These are phyloP conservation scores for Pseudococcus viburni DNA, from an alignment of 2,888 invertebrate genomes.

Conservation along the genomic window DNA sequence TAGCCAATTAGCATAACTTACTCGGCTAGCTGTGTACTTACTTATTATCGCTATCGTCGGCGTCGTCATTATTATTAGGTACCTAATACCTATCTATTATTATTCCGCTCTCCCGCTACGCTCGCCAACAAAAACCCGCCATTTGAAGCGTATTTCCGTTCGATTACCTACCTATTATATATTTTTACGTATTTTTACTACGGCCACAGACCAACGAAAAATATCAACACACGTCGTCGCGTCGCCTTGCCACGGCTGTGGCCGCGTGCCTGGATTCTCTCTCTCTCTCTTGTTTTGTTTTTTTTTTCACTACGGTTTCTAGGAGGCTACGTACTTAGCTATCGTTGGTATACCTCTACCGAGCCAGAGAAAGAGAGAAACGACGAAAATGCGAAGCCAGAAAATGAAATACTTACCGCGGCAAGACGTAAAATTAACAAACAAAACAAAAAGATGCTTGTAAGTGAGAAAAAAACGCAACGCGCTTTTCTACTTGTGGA, in stretches of 20 bases:
- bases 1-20: slow-evolving; percentile 3
- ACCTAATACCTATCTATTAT: too few relatives aligned
- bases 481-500: background rate
- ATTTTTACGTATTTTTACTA: background rate
- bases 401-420: background rate
- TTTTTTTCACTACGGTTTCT: too few relatives aligned
- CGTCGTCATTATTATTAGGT: too few relatives aligned
- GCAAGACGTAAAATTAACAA: background rate
- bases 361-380: background rate
- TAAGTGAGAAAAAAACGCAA: background rate
- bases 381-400: background rate
- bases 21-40: too few relatives aligned
- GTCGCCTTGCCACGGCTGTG: too few relatives aligned
- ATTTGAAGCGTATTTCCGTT: slow-evolving; percentile 41
- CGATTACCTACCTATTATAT: background rate
- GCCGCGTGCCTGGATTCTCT: background rate
- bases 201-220: background rate
- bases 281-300: background rate
- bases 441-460: background rate
- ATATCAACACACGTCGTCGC: background rate
- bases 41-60: too few relatives aligned
- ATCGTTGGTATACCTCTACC: too few relatives aligned
- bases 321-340: background rate
- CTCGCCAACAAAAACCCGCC: background rate
- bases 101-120: background rate